Percentiles rank a stretch among this genome's conserved stretches.
phyloP scores from a whole-genome alignment of 1,140 invertebrate species.

The Scylla paramamosain region DNA sequence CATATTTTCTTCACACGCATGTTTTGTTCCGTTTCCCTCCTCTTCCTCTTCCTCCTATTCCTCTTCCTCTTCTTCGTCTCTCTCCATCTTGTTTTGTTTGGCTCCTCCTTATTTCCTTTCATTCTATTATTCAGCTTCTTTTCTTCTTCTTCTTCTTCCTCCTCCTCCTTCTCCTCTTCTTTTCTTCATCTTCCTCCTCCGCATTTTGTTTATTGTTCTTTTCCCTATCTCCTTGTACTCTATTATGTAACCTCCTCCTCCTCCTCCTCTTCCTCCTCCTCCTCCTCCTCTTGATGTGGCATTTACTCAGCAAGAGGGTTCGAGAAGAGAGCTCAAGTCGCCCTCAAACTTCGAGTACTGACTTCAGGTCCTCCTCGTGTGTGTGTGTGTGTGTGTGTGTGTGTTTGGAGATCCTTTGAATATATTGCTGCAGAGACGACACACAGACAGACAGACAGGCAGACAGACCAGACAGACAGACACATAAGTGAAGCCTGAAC shows the following conservation, averaged over 20 bases:
- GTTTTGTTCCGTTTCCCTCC: not conserved
- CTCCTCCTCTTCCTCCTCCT: not conserved
- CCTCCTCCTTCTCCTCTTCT: not conserved
- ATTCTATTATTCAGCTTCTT: not conserved
- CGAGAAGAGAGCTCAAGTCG: not conserved
- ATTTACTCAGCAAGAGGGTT: not conserved
- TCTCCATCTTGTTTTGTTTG: not conserved
- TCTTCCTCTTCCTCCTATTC: not conserved
- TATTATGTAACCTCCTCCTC: not conserved
- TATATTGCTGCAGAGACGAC: no score
- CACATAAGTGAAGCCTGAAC: no score
- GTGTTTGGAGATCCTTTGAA: no score
- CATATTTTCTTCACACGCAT: not conserved
- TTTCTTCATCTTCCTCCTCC: not conserved
- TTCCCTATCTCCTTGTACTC: not conserved
- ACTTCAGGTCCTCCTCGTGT: not conserved
- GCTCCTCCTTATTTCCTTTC: not conserved
- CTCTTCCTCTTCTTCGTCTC: not conserved
- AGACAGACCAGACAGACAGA: no score
- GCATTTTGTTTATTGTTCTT: not conserved
- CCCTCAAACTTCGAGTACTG: not conserved
- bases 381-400: no score
- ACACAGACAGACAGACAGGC: no score
- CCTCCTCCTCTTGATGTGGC: not conserved
- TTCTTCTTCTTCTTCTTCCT: not conserved